These are phyloP conservation scores for Actenoides lindsayi DNA, from an alignment of 2,113 vertebrate genomes.

Conservation along the genomic window DNA sequence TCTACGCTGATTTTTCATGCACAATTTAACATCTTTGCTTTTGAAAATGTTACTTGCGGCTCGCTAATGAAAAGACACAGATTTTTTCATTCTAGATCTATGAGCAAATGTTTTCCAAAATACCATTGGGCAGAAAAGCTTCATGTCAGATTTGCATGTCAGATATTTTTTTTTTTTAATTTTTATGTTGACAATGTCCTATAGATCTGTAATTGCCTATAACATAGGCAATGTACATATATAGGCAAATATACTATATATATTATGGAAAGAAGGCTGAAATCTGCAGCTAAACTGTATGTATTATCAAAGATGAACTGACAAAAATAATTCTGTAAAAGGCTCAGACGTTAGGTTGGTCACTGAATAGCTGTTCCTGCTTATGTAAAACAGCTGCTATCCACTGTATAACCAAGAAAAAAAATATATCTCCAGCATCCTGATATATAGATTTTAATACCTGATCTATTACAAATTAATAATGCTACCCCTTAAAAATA, in stretches of 20 bases:
- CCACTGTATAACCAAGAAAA: neutral
- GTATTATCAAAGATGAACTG: neutral
- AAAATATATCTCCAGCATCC: neutral
- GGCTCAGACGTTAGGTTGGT: neutral
- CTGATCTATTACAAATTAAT: neutral
- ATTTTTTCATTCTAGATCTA: neutral
- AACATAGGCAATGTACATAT: no score
- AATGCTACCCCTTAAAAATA: neutral
- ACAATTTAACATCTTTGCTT: neutral
- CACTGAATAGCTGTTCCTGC: neutral
- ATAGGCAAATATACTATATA: no score
- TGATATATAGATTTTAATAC: neutral
- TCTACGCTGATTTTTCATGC: neutral
- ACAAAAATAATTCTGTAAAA: neutral
- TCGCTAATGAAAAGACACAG: neutral
- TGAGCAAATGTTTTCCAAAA: neutral
- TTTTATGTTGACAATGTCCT: neutral
- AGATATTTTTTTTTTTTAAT: neutral
- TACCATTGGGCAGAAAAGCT: neutral
- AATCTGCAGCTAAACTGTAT: neutral
- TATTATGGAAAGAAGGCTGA: neutral
- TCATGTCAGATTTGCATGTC: neutral
- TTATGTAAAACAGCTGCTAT: neutral
- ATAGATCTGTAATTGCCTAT: neutral
- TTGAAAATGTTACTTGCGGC: neutral